These are phyloP conservation scores for Lanius collurio DNA, from an alignment of 2,113 vertebrate species.

Conservation along the genomic window DNA sequence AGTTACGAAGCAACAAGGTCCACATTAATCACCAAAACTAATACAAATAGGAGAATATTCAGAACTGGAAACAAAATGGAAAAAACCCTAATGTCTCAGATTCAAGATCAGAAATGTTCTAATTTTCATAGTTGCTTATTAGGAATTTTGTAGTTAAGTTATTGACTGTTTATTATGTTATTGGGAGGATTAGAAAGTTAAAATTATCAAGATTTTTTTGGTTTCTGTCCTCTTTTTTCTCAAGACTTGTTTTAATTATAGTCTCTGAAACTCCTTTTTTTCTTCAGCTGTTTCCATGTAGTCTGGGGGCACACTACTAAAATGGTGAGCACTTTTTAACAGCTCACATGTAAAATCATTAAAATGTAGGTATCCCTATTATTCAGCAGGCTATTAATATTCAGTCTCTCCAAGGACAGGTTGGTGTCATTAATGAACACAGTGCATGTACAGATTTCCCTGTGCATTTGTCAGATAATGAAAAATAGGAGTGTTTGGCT, in stretches of 20 bases:
- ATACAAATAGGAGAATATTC: not conserved
- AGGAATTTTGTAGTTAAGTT: not conserved
- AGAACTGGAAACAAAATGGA: not conserved
- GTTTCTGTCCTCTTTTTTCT: not conserved
- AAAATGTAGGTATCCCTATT: not conserved
- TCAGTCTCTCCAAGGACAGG: not conserved
- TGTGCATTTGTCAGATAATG: not conserved
- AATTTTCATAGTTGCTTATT: not conserved
- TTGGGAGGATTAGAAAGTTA: not conserved
- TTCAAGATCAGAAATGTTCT: not conserved
- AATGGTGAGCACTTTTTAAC: not conserved
- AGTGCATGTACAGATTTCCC: not conserved
- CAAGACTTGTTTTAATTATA: not conserved
- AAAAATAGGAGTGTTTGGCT: not conserved
- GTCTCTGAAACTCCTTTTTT: not conserved
- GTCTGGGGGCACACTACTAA: not conserved
- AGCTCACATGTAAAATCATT: not conserved
- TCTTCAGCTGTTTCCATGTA: not conserved
- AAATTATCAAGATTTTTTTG: accelerated
- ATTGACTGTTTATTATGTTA: not conserved
- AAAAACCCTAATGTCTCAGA: not conserved
- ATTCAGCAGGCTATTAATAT: not conserved
- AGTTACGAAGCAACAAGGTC: not conserved
- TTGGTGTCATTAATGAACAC: not conserved
- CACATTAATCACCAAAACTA: not conserved